phyloP scores from a whole-genome alignment of 1,140 invertebrate species.

The Cecropterus lyciades region DNA sequence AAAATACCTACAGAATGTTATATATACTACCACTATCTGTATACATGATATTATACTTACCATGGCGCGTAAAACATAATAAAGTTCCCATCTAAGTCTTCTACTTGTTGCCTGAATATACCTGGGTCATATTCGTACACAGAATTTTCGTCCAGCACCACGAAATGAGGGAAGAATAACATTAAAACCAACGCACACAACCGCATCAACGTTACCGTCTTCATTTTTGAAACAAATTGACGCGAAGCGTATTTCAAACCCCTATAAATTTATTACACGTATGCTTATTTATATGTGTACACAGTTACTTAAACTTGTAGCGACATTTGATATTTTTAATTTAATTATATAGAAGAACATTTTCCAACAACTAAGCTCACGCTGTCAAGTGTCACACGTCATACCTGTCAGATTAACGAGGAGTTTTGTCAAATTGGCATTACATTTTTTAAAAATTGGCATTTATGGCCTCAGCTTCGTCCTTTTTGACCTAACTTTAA shows the following conservation, averaged over 20 bases:
- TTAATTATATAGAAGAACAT: not conserved
- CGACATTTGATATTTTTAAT: too few relatives aligned
- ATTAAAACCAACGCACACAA: conserved; percentile 31
- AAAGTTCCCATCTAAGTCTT: conserved; percentile 77
- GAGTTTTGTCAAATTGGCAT: too few relatives aligned
- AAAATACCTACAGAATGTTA: conserved; percentile 1
- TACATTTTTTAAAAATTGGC: too few relatives aligned
- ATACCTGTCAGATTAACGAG: too few relatives aligned
- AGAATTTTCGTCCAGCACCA: conserved; percentile 63
- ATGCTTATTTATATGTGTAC: not conserved
- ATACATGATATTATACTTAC: too few relatives aligned
- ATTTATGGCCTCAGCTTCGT: too few relatives aligned
- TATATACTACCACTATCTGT: conserved; percentile 38
- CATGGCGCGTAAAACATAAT: conserved; percentile 79
- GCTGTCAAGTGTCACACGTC: too few relatives aligned
- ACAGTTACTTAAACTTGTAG: not conserved
- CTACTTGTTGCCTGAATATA: conserved; percentile 68
- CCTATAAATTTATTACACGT: not conserved
- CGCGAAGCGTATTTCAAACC: not conserved
- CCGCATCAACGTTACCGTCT: not conserved
- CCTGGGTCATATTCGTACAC: conserved; percentile 71
- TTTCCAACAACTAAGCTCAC: too few relatives aligned
- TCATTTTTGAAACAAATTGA: conserved; percentile 7
- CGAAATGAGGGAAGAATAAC: conserved; percentile 61
- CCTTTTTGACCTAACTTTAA: too few relatives aligned